Conservation (phyloP, 1,140 invertebrate species). For the Drosophila melanica region DNA sequence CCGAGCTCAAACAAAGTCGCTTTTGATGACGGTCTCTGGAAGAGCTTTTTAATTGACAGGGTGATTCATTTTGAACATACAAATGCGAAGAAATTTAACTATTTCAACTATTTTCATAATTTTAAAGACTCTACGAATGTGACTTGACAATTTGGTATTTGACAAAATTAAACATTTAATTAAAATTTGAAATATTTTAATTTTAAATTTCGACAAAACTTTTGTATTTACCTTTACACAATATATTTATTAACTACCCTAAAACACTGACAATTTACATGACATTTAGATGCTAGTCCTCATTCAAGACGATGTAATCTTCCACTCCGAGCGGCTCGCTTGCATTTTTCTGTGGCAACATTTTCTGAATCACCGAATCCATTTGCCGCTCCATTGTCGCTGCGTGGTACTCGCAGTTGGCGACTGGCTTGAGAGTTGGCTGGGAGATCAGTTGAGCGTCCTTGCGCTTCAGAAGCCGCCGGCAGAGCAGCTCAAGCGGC, state of each 20-base stretch:
- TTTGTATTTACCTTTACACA: no score
- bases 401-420: background rate
- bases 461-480: conserved; percentile 1
- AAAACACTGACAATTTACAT: background rate
- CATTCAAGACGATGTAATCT: conserved; percentile 1
- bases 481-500: conserved; percentile 26
- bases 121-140: no score
- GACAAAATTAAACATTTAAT: no score
- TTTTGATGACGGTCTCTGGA: conserved; percentile 54
- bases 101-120: background rate
- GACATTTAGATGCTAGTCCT: background rate
- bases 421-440: conserved; percentile 1
- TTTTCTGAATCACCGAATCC: conserved; percentile 5
- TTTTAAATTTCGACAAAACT: no score
- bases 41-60: conserved; percentile 16
- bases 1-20: conserved; percentile 41
- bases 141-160: no score
- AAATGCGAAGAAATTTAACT: background rate
- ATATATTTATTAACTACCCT: background rate
- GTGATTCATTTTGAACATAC: background rate
- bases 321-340: no score
- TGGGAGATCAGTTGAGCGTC: conserved; percentile 16
- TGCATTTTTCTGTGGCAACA: background rate
- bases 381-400: conserved; percentile 6
- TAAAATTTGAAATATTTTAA: no score